These are phyloP conservation scores for Suricata suricatta DNA, from an alignment of 2,113 vertebrate species.

Conservation along the genomic window DNA sequence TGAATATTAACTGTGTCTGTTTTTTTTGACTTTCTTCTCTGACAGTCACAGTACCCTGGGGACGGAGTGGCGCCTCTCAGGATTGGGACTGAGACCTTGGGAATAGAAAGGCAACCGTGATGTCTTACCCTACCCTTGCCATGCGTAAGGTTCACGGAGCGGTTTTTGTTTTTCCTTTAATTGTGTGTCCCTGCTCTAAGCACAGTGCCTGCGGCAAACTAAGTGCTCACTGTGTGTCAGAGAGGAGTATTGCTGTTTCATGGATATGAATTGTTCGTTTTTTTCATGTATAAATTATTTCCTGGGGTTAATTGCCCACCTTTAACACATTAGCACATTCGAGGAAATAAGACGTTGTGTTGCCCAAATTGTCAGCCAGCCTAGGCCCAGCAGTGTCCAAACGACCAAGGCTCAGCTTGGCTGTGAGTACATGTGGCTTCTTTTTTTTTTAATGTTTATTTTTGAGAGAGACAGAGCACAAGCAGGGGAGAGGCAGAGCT, in stretches of 20 bases:
- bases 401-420: neutral
- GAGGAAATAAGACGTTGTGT: neutral
- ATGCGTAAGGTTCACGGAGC: fast-evolving
- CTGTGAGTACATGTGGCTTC: fast-evolving
- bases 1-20: neutral
- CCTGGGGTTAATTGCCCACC: neutral
- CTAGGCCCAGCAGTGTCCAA: fast-evolving
- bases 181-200: fast-evolving
- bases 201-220: fast-evolving
- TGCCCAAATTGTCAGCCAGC: fast-evolving
- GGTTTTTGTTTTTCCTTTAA: too few relatives aligned
- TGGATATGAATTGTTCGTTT: fast-evolving
- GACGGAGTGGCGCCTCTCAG: too few relatives aligned
- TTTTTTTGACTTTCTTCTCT: neutral
- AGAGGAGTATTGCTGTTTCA: neutral
- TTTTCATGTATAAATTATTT: neutral
- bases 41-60: neutral
- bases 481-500: too few relatives aligned
- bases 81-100: neutral
- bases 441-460: too few relatives aligned
- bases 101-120: neutral
- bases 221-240: too few relatives aligned
- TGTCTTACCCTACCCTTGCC: fast-evolving
- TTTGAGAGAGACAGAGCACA: too few relatives aligned
- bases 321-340: neutral